Evolutionary conservation across 2,113 vertebrate genomes (phyloP), one percentile per base, ranked within the genome.

Genomic region (Eonycteris spelaea): DNA sequence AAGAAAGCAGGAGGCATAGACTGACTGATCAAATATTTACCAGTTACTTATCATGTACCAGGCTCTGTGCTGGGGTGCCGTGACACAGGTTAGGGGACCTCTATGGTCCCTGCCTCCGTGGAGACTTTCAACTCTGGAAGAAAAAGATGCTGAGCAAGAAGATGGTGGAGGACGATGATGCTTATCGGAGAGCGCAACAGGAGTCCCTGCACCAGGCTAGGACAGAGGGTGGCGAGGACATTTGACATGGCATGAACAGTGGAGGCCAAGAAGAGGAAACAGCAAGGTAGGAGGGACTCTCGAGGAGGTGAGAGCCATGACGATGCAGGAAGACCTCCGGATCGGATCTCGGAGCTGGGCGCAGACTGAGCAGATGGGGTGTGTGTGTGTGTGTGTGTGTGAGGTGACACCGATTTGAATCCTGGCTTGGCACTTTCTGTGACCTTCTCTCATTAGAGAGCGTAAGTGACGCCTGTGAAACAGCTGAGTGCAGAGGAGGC

Each of bases 51-150:
- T 21, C 16, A 2, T 0, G 7, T 10, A 7, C 15, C 28, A 43
- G 43, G 43, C 11, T 4, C 2, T 1, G 11, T 4, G 59, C 53
- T 38, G 28, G 38, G 68, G 18, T 30, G 43, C 28, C 21, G 67
- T 16, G 51, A 12, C 2, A 2, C 0, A 15, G 43, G 33, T 28
- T 28, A n/a, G 24, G 7, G 67, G 59, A 61, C 55, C 3, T 3
- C 0, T 4, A 1, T 21, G n/a, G 30, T 10, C 21, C 33, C 1
- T 0, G 35, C 3, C 0, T 19, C 48, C 2, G 0, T 28, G 85
- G 40, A 18, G n/a, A 8, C 68, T 7, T 53, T 18, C 2, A 14
- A 9, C 40, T 16, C 6, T 1, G 8, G 53, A 35, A 26, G 16
- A 16, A 15, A 45, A 28, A 22, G 30, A 3, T 4, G 48, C 33